phyloP scores from a whole-genome alignment of 2,888 invertebrate genomes.

The Pristionchus fissidentatus region DNA sequence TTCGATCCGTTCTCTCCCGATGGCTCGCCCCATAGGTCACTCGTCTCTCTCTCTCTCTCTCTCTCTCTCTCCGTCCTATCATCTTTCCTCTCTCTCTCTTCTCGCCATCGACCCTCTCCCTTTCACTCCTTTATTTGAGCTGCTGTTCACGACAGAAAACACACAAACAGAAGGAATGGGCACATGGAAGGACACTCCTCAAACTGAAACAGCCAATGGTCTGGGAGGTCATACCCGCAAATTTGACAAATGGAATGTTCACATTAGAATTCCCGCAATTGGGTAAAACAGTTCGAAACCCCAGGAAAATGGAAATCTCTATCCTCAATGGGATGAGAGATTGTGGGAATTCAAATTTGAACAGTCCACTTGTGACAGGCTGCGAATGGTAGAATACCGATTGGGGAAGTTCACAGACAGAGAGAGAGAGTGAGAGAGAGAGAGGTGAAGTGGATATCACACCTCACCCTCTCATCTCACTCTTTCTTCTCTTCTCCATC shows the following conservation, averaged over 20 bases:
- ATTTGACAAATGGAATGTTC: too few species aligned
- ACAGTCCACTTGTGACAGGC: background rate
- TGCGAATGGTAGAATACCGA: background rate
- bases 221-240: too few species aligned
- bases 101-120: background rate
- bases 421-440: background rate
- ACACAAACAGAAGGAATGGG: conserved; percentile 21
- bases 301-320: too few species aligned
- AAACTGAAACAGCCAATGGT: too few species aligned
- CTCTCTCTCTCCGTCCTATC: background rate
- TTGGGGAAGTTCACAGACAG: background rate
- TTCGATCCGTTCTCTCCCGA: conserved; percentile 23
- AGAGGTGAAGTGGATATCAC: conserved; percentile 36
- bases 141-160: conserved; percentile 39
- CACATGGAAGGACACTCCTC: too few species aligned
- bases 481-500: background rate
- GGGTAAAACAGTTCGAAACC: too few species aligned
- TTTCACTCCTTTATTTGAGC: conserved; percentile 35
- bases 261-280: too few species aligned
- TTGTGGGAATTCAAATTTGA: conserved; percentile 9
- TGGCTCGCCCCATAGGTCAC: conserved; percentile 36
- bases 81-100: background rate
- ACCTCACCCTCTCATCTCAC: background rate
- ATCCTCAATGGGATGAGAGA: too few species aligned
- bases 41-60: background rate